Evolutionary conservation across 2,797 vertebrate genomes (phyloP), one percentile per base, ranked within the genome.

Genomic region (Sardinella longiceps): DNA sequence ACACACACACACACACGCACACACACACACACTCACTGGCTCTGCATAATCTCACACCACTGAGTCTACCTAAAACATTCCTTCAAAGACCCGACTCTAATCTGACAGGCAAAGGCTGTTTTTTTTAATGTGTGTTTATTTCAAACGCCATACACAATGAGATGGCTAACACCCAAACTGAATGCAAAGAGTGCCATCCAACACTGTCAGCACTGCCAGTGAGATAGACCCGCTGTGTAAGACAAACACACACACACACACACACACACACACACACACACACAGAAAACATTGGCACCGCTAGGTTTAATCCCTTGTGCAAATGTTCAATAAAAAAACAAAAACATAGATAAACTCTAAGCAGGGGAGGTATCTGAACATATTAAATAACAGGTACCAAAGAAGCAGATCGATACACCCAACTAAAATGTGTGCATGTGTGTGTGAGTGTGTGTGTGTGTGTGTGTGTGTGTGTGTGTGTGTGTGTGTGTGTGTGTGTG

Each of bases 381-480:
- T 1, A 20, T n/a, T 23, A 6, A 5, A 56, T 56, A 56, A 23
- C 53, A 56, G 53, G 53, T 56, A 56, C 18, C 23, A 23, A 56
- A 56, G 53, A 23, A 20, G 20, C 20, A 56, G 53, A 56, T 56
- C 20, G 53, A 56, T 23, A 56, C 53, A n/a, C 53, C 53, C 53
- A 56, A 56, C 20, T 56, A 56, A 56, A n/a, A 4, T 66, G 60
- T 63, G n/a, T 11, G 23, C 25, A 23, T 56, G 51, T 12, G 51
- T 56, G 51, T 56, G 51, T 56, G 51, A 5, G 51, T 58, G 56
- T 60, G 56, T 60, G 56, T 60, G 56, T 60, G 56, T 60, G 56
- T 60, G 56, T 60, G 56, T 60, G 53, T 56, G 53, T 56, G 53
- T 20, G 53, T 20, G 53, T 20, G 53, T 56, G 53, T 56, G 53